These are phyloP conservation scores for Xiphophorus birchmanni DNA, from an alignment of 2,797 vertebrate species.

Conservation along the genomic window DNA sequence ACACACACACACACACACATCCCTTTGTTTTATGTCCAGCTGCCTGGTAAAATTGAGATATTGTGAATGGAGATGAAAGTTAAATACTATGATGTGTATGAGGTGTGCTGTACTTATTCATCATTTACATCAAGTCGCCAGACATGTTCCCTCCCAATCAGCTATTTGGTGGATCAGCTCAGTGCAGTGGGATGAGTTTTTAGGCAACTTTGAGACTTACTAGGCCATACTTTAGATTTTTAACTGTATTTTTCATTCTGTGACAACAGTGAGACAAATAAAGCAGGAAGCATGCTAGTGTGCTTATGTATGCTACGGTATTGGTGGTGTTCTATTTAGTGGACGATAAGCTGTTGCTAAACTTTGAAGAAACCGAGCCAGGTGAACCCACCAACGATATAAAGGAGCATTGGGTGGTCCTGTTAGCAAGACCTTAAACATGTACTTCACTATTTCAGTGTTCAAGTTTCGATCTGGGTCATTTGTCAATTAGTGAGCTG, in stretches of 20 bases:
- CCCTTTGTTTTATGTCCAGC: conserved; percentile 23
- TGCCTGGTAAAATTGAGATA: conserved; percentile 18
- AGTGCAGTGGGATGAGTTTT: not conserved
- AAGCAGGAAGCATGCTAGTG: not conserved
- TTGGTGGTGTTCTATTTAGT: not conserved
- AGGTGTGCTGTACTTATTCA: too few species aligned
- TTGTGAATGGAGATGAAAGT: conserved; percentile 5
- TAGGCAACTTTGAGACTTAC: not conserved
- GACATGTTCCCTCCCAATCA: not conserved
- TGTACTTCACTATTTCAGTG: not conserved
- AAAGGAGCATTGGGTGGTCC: not conserved
- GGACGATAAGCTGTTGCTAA: not conserved
- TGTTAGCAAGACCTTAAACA: not conserved
- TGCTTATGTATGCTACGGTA: not conserved
- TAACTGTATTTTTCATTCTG: not conserved
- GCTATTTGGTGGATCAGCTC: not conserved
- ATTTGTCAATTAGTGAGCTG: not conserved
- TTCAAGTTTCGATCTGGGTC: not conserved
- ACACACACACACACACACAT: conserved; percentile 18
- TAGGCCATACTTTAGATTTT: not conserved
- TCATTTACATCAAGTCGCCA: not conserved
- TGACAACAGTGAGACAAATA: not conserved
- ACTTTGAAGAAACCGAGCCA: not conserved
- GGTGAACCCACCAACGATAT: not conserved
- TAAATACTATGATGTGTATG: not conserved